Conservation (phyloP, 2,888 invertebrate genomes). For the Scaptodrosophila latifasciaeformis region DNA sequence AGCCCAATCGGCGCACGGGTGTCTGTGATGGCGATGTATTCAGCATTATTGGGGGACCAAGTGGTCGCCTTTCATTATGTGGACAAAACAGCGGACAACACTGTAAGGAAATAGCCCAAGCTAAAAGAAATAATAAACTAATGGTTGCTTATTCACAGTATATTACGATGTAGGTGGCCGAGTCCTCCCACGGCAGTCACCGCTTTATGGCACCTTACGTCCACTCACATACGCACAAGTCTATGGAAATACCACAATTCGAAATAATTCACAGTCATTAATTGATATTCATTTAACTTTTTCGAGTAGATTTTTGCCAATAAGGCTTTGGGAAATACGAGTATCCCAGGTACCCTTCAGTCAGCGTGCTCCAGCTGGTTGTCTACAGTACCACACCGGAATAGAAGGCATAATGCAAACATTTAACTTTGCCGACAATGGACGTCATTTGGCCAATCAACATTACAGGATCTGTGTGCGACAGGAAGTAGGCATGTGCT, state of each 20-base stretch:
- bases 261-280: slow-evolving; percentile 32
- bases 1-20: slow-evolving; percentile 87
- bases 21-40: slow-evolving; percentile 86
- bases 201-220: slow-evolving; percentile 53
- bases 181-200: slow-evolving; percentile 54
- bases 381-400: slow-evolving; percentile 83
- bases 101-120: slow-evolving; percentile 77
- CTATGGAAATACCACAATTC: slow-evolving; percentile 36
- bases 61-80: slow-evolving; percentile 80
- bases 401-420: slow-evolving; percentile 80
- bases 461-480: slow-evolving; percentile 86
- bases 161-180: slow-evolving; percentile 73
- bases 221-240: slow-evolving; percentile 42
- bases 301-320: slow-evolving; percentile 79
- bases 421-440: slow-evolving; percentile 88
- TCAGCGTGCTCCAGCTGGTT: slow-evolving; percentile 85
- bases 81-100: slow-evolving; percentile 91
- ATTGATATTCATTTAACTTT: slow-evolving; percentile 76
- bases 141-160: slow-evolving; percentile 65
- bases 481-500: slow-evolving; percentile 82
- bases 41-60: slow-evolving; percentile 78
- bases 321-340: slow-evolving; percentile 86
- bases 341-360: slow-evolving; percentile 86
- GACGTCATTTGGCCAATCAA: slow-evolving; percentile 86
- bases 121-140: no score